phyloP scores from a whole-genome alignment of 2,113 vertebrate genomes.

The Regulus satrapa region DNA sequence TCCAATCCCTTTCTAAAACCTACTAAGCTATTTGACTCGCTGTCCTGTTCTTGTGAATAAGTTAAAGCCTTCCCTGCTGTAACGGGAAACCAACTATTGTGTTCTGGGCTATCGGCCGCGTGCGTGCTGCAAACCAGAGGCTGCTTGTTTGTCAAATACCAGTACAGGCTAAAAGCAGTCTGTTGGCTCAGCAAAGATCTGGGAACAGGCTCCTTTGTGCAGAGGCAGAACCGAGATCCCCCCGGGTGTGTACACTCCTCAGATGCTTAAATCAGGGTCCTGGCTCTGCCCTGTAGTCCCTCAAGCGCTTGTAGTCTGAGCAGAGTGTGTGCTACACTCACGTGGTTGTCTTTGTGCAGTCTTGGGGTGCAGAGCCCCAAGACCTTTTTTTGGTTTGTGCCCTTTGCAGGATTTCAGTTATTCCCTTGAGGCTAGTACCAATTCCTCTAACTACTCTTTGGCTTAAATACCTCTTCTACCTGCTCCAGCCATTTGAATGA shows the following conservation, averaged over 20 bases:
- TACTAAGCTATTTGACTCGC: constrained; percentile 47
- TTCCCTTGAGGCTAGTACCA: neutral
- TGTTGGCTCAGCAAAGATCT: constrained; percentile 53
- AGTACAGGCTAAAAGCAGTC: neutral
- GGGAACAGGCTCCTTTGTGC: neutral
- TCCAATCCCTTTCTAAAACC: constrained; percentile 57
- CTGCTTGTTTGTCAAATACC: constrained; percentile 39
- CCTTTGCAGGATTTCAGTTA: neutral
- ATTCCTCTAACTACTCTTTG: neutral
- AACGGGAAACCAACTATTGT: constrained; percentile 58
- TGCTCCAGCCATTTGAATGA: neutral
- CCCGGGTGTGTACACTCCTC: accelerated
- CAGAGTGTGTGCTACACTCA: neutral
- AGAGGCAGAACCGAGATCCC: neutral
- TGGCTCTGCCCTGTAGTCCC: neutral
- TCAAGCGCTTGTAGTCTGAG: neutral
- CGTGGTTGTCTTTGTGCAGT: accelerated
- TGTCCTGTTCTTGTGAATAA: constrained; percentile 52
- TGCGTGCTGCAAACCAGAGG: neutral
- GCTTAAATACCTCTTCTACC: neutral
- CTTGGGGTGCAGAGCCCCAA: neutral
- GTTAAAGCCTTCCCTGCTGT: constrained; percentile 55
- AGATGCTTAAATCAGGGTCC: neutral
- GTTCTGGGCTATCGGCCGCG: neutral
- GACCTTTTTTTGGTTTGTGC: neutral